A percentile compares a stretch with the other conserved stretches of the same genome.
Conservation (phyloP, 2,113 vertebrate genomes). For the Sorex fumeus region DNA sequence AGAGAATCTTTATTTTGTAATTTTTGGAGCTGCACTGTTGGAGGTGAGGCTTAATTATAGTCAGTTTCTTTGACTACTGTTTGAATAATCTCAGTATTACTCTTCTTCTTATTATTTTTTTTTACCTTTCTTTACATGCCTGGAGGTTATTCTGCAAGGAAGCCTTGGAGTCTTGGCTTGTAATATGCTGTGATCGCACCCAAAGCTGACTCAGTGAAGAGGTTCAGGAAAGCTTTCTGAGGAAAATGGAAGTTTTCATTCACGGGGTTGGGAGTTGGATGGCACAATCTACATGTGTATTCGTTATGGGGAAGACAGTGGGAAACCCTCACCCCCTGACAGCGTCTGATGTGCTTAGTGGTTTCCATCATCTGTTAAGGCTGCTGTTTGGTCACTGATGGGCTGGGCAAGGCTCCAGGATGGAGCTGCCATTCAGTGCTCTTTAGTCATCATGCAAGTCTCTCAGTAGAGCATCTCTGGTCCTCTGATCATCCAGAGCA, state of each 20-base stretch:
- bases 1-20: neutral
- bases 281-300: neutral
- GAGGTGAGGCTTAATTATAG: constrained; percentile 68
- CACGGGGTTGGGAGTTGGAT: neutral
- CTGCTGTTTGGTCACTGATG: too few relatives aligned
- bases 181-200: neutral
- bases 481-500: neutral
- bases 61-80: neutral
- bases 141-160: constrained; percentile 32
- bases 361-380: neutral
- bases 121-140: constrained; percentile 40
- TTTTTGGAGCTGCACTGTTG: neutral
- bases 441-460: too few relatives aligned
- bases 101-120: neutral
- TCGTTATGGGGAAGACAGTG: constrained; percentile 29
- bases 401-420: neutral
- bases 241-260: constrained; percentile 35
- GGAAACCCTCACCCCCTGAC: constrained; percentile 24
- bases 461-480: too few relatives aligned
- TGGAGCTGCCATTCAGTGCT: neutral
- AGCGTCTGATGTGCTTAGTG: neutral
- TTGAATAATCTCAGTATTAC: constrained; percentile 67
- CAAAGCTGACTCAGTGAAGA: neutral
- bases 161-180: constrained; percentile 13
- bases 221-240: constrained; percentile 30